Percentiles rank a stretch among this genome's conserved stretches.
phyloP scores from a whole-genome alignment of 2,888 invertebrate genomes.

The Nowickia ferox region DNA sequence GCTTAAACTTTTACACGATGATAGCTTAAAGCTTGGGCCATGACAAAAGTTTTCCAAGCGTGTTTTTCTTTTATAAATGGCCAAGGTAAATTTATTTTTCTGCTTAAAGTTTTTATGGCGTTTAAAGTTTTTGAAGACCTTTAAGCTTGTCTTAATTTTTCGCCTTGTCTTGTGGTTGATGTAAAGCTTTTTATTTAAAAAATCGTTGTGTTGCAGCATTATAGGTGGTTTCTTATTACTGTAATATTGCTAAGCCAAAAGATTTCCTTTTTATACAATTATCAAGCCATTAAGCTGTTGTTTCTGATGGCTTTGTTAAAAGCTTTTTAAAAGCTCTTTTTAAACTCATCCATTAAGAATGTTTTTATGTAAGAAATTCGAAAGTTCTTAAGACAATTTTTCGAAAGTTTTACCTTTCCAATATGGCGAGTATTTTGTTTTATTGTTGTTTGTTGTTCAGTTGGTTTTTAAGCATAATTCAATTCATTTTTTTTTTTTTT shows the following conservation, averaged over 20 bases:
- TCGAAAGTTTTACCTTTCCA: conserved; percentile 57
- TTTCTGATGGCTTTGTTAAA: not conserved
- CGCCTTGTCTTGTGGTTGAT: conserved; percentile 64
- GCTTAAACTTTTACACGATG: conserved; percentile 38
- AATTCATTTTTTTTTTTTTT: conserved; percentile 45
- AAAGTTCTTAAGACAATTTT: conserved; percentile 53
- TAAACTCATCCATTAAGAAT: not conserved
- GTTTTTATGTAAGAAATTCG: not conserved
- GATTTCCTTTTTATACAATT: not conserved
- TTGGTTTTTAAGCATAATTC: conserved; percentile 48
- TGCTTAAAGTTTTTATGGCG: conserved; percentile 24
- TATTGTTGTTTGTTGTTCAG: conserved; percentile 75
- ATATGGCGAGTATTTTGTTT: conserved; percentile 80
- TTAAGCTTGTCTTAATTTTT: conserved; percentile 46
- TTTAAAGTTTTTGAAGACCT: conserved; percentile 24
- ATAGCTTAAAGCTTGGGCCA: conserved; percentile 57
- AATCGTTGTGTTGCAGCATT: conserved; percentile 71
- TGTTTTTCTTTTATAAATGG: conserved; percentile 3
- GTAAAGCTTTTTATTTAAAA: conserved; percentile 68
- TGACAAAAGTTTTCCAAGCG: not conserved
- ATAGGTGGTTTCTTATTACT: conserved; percentile 58
- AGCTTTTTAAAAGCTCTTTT: conserved; percentile 58
- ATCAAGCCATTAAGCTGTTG: conserved; percentile 51
- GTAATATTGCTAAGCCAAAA: conserved; percentile 11
- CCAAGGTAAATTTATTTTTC: conserved; percentile 21